These are phyloP conservation scores for Isichthys henryi DNA, from an alignment of 2,113 vertebrate genomes.

Conservation along the genomic window DNA sequence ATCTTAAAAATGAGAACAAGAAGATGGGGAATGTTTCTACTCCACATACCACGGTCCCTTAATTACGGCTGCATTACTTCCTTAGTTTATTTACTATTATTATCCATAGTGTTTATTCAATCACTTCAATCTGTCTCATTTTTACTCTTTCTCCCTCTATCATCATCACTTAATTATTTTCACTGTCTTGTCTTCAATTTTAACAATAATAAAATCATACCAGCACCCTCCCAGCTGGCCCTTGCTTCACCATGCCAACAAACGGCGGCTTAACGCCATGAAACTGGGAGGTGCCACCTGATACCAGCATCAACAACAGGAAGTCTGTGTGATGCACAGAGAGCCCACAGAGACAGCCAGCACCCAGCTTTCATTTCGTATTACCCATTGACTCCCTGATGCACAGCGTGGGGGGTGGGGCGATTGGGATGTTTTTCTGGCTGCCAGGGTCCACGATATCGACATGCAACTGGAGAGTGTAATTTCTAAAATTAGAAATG, in stretches of 20 bases:
- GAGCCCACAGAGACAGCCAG: background rate
- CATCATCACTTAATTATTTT: background rate
- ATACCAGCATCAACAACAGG: background rate
- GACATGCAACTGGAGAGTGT: constrained; percentile 15
- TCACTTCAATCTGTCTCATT: background rate
- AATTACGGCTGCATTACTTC: background rate
- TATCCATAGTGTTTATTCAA: background rate
- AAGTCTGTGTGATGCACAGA: background rate
- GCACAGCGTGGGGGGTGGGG: background rate
- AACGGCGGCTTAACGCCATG: background rate
- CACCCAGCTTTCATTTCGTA: background rate
- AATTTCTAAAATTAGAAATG: constrained; percentile 10
- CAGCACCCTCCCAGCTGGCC: background rate
- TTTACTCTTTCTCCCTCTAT: background rate
- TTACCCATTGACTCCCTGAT: constrained; percentile 2
- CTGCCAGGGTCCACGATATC: constrained; percentile 1
- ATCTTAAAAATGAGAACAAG: background rate
- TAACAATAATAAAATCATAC: background rate
- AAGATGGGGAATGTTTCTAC: background rate
- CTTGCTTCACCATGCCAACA: background rate
- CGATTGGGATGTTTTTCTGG: constrained; percentile 1
- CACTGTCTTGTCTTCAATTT: background rate
- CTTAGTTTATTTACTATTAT: background rate
- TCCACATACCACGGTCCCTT: background rate
- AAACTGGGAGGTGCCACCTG: background rate